Base-by-base conservation (phyloP, 1,140 invertebrate genomes). In the Apolygus lucorum region DNA sequence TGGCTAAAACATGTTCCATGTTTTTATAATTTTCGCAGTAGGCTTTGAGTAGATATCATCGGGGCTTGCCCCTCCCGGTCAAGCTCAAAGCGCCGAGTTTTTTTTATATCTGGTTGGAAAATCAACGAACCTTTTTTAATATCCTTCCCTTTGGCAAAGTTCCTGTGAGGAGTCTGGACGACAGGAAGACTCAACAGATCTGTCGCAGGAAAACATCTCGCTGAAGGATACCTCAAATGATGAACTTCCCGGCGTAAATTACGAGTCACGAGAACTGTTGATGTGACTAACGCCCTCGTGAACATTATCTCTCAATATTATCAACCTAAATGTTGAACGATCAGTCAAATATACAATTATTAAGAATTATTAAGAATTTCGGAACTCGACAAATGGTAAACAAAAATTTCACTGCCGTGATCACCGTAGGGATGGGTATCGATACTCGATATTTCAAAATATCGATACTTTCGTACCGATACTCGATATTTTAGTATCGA, bases 111-210 rank as follows among this genome's bases (percentile, higher is more conserved):
- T n/a, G n/a, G n/a, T n/a, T n/a, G n/a, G n/a, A n/a, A n/a, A n/a
- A n/a, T n/a, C n/a, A n/a, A n/a, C n/a, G n/a, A n/a, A n/a, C 63
- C 63, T 21, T 70, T 72, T 26, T 71, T 71, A 68, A 72, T 74
- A 68, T 74, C 71, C 59, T 73, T 75, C 63, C 70, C 69, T 71
- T 75, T 75, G 1, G 73, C 73, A 52, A 74, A 75, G 52, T 54
- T 62, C 34, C 73, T 65, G 2, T n/a, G 13, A 1, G 62, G 26
- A 17, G 27, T 26, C 17, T 49, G 34, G 8, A 49, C 34, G 34
- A 8, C 17, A 17, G 34, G 8, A 49, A 49, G 17, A 49, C 34
- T 49, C 8, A 49, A 49, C 8, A 8, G 34, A 49, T 49, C 34
- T 49, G 34, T 8, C 17, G n/a, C n/a, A n/a, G n/a, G n/a, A n/a